Conservation (phyloP, 2,797 vertebrate species). For the Sitta carolinensis region DNA sequence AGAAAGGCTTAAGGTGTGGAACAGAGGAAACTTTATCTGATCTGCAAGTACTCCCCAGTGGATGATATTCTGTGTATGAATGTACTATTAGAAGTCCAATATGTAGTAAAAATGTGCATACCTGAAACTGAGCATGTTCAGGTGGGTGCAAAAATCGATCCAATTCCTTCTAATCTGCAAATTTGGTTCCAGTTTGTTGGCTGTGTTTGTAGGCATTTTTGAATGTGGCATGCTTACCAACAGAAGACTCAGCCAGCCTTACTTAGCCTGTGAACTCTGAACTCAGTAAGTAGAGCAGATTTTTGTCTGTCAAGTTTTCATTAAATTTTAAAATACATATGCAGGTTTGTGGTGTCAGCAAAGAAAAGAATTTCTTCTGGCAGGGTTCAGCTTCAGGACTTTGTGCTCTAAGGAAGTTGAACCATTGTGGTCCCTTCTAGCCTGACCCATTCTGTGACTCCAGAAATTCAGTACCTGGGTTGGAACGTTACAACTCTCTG, state of each 20-base stretch:
- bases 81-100: background rate
- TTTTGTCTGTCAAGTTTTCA: background rate
- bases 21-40: background rate
- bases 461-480: background rate
- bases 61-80: background rate
- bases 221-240: background rate
- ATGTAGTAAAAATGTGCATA: background rate
- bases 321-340: conserved; percentile 48
- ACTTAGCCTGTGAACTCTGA: conserved; percentile 10
- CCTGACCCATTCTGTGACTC: background rate
- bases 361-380: background rate
- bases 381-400: background rate
- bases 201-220: background rate
- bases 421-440: too few relatives aligned
- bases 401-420: background rate
- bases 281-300: background rate
- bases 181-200: background rate
- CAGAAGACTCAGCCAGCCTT: background rate
- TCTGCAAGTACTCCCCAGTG: background rate
- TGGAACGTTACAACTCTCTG: background rate
- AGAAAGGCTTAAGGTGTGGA: background rate
- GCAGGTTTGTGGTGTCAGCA: conserved; percentile 22
- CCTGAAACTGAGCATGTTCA: background rate
- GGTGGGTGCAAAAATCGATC: background rate
- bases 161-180: background rate